A percentile compares a stretch with the other conserved stretches of the same genome.
These are phyloP conservation scores for Arvicola amphibius DNA, from an alignment of 2,797 vertebrate species.

Conservation along the genomic window DNA sequence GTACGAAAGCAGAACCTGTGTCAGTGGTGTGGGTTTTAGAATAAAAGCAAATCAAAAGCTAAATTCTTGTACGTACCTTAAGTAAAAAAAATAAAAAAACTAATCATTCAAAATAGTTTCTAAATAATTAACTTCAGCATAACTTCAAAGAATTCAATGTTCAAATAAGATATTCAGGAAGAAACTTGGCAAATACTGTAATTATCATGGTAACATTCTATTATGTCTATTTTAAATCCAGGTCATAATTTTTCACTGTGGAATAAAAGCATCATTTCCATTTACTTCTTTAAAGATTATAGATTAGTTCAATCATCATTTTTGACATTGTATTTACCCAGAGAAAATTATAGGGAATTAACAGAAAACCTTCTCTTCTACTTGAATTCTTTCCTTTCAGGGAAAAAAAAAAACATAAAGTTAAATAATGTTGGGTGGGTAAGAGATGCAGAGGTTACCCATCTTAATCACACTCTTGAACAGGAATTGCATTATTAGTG, in stretches of 20 bases:
- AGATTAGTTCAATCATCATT: constrained; percentile 59
- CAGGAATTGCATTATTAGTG: not conserved
- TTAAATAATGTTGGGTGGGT: constrained; percentile 36
- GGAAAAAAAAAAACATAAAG: constrained; percentile 49
- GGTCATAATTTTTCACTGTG: constrained; percentile 60
- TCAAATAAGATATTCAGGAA: constrained; percentile 53
- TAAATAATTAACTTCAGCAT: constrained; percentile 32
- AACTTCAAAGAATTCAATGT: not conserved
- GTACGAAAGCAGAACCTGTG: not conserved
- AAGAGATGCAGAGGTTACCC: constrained; percentile 3
- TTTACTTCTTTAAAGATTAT: constrained; percentile 55
- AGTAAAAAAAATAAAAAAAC: not conserved
- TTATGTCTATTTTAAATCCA: constrained; percentile 42
- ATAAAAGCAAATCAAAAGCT: constrained; percentile 41
- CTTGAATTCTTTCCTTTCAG: constrained; percentile 14
- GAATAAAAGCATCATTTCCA: constrained; percentile 48
- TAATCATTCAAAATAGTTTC: not conserved
- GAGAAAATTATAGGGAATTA: constrained; percentile 69
- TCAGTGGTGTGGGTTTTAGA: not conserved
- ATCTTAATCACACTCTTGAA: constrained; percentile 4
- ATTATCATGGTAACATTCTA: constrained; percentile 59
- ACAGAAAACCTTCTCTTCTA: constrained; percentile 7
- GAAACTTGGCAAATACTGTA: constrained; percentile 47
- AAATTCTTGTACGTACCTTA: not conserved
- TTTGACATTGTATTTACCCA: constrained; percentile 41